A percentile compares a stretch with the other conserved stretches of the same genome.
Evolutionary conservation across 1,140 invertebrate species (phyloP).

Genomic region (Drosophila littoralis): DNA sequence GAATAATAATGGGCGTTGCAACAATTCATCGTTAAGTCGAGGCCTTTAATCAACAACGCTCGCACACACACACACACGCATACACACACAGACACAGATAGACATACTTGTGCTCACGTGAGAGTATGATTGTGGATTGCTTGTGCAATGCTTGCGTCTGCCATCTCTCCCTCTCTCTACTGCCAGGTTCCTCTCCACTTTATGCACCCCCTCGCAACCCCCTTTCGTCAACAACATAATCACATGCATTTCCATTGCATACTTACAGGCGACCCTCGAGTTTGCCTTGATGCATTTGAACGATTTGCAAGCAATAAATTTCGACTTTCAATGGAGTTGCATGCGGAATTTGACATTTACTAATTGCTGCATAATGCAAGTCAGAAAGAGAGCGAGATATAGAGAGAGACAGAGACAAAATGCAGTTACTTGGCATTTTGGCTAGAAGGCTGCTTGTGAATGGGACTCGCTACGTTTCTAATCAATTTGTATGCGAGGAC

Average conservation of each 20-base stretch:
- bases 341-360: slow-evolving; percentile 48
- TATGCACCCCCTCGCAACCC: background rate
- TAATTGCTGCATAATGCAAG: slow-evolving; percentile 36
- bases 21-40: slow-evolving; percentile 50
- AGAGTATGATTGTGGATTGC: background rate
- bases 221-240: slow-evolving; percentile 50
- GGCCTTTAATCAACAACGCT: slow-evolving; percentile 45
- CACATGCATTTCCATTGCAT: slow-evolving; percentile 67
- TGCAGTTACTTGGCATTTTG: slow-evolving; percentile 10
- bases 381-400: background rate
- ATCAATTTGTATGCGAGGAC: slow-evolving; percentile 27
- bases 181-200: background rate
- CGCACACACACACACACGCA: slow-evolving; percentile 9
- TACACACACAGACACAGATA: background rate
- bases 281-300: slow-evolving; percentile 42
- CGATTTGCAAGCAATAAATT: slow-evolving; percentile 66
- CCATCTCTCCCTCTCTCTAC: background rate
- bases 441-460: background rate
- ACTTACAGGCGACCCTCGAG: slow-evolving; percentile 38
- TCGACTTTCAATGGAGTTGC: slow-evolving; percentile 59
- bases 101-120: slow-evolving; percentile 16
- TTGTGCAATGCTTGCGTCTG: background rate
- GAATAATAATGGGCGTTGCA: slow-evolving; percentile 49
- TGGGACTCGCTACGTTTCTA: slow-evolving; percentile 28
- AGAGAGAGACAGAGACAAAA: background rate